Percentiles rank a stretch among this genome's conserved stretches.
Evolutionary conservation across 1,140 invertebrate species (phyloP).

Genomic region (Drosophila biarmipes): DNA sequence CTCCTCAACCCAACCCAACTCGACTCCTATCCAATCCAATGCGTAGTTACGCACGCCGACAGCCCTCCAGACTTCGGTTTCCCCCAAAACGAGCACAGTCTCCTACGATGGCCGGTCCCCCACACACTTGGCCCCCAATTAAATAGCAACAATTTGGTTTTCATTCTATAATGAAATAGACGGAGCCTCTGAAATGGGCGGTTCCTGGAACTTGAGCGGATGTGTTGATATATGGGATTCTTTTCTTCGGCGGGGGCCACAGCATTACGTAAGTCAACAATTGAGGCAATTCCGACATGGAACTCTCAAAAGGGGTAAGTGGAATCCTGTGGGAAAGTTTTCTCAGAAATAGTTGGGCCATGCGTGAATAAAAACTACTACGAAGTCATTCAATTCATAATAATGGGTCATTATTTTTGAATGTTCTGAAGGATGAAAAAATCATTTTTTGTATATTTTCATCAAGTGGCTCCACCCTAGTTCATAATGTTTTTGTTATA

Average conservation of each 20-base stretch:
- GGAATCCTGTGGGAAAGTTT: conserved; percentile 67
- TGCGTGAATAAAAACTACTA: no score
- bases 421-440: no score
- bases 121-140: conserved; percentile 29
- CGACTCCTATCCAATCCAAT: conserved; percentile 45
- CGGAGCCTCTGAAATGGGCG: conserved; percentile 52
- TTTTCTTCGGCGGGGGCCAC: conserved; percentile 10
- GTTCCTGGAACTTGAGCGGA: conserved; percentile 78
- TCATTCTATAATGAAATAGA: conserved; percentile 68
- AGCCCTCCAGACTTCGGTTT: conserved; percentile 31
- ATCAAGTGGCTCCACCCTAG: no score
- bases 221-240: conserved; percentile 77
- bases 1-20: conserved; percentile 21
- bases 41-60: conserved; percentile 71
- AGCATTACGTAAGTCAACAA: conserved; percentile 68
- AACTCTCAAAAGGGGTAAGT: conserved; percentile 39
- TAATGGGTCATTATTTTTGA: no score
- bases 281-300: conserved; percentile 61
- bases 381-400: no score
- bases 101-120: conserved; percentile 26
- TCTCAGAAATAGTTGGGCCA: neutral
- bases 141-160: conserved; percentile 69
- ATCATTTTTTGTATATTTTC: no score
- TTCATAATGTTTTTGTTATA: no score
- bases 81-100: conserved; percentile 23